These are phyloP conservation scores for Pipistrellus pygmaeus DNA, from an alignment of 2,797 vertebrate genomes.

Conservation along the genomic window DNA sequence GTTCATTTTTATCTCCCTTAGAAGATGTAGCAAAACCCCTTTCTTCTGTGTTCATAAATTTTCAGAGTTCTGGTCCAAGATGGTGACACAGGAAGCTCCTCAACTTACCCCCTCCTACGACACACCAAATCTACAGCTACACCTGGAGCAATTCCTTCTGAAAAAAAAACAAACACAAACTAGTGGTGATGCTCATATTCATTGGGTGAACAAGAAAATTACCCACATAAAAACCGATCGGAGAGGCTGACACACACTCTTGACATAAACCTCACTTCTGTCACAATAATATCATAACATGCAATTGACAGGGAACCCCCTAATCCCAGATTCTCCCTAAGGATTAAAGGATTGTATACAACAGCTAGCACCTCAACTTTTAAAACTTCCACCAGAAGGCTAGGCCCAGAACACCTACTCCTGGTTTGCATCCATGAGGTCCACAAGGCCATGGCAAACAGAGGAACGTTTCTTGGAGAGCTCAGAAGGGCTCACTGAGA, in stretches of 20 bases:
- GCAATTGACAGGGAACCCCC: neutral
- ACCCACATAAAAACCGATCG: neutral
- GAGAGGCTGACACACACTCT: neutral
- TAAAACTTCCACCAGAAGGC: neutral
- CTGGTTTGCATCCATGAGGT: neutral
- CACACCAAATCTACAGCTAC: neutral
- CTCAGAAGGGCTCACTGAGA: neutral
- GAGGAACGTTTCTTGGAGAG: neutral
- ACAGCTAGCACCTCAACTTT: neutral
- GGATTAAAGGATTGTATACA: neutral
- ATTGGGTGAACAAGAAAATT: neutral
- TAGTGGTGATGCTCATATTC: neutral
- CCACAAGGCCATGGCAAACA: neutral
- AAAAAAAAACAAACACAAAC: neutral
- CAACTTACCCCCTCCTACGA: neutral
- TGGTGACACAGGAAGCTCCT: neutral
- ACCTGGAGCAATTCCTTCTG: neutral
- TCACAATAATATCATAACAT: neutral
- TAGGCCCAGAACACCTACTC: neutral
- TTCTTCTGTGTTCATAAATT: neutral
- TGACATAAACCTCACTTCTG: neutral
- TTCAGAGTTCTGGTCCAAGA: neutral
- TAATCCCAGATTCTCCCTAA: neutral
- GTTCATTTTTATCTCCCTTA: slow-evolving; percentile 21
- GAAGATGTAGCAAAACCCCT: neutral